phyloP scores from a whole-genome alignment of 2,113 vertebrate species.

The Silurus asotus region DNA sequence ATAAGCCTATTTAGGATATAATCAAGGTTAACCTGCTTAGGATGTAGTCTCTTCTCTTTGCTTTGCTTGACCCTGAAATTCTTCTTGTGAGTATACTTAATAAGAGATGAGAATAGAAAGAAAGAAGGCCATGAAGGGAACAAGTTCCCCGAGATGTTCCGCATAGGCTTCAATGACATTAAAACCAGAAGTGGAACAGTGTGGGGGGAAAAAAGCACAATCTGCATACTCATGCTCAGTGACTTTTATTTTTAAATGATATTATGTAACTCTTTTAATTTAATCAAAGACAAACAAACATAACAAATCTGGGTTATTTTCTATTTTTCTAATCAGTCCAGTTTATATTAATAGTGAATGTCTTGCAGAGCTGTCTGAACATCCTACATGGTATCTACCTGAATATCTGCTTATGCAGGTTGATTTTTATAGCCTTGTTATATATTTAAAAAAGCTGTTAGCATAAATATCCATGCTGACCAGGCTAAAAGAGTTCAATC shows the following conservation, averaged over 20 bases:
- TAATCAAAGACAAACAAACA: neutral
- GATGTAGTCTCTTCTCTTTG: neutral
- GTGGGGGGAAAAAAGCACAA: neutral
- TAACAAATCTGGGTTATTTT: neutral
- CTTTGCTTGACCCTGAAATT: neutral
- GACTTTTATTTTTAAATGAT: neutral
- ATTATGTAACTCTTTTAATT: neutral
- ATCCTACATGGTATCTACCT: too few species aligned
- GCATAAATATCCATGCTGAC: constrained; percentile 20
- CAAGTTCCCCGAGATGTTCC: neutral
- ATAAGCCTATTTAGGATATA: constrained; percentile 12
- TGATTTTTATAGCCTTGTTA: constrained; percentile 14
- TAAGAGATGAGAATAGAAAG: constrained; percentile 5
- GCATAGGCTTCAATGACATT: neutral
- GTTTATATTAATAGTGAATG: neutral
- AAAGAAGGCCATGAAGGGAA: constrained; percentile 13
- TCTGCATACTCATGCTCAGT: neutral
- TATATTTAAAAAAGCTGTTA: neutral
- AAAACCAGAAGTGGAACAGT: constrained; percentile 1
- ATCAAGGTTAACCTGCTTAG: neutral
- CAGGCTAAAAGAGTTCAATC: constrained; percentile 25
- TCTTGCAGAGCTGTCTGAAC: neutral
- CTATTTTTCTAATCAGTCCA: neutral
- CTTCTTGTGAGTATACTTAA: neutral
- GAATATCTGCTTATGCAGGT: constrained; percentile 11